These are phyloP conservation scores for Eurystomus glaucurus DNA, from an alignment of 2,797 vertebrate species.

Conservation along the genomic window DNA sequence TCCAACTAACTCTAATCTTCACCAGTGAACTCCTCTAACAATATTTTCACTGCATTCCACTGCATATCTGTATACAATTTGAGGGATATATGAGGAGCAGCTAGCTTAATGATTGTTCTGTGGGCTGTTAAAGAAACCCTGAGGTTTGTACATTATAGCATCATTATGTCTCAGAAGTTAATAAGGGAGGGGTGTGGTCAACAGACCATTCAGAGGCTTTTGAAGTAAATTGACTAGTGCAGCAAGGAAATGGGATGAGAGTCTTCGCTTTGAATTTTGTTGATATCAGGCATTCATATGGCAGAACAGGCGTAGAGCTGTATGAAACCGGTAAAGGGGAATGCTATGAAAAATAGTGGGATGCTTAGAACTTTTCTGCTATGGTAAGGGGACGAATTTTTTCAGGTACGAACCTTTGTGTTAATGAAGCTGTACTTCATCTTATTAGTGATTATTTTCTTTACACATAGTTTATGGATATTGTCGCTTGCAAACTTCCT, in stretches of 20 bases:
- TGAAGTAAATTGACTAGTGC: neutral
- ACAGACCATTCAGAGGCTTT: neutral
- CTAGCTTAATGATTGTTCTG: neutral
- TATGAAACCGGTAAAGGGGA: neutral
- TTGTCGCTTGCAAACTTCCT: neutral
- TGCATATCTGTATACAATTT: neutral
- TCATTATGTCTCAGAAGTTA: neutral
- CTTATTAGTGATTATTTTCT: neutral
- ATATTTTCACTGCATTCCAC: neutral
- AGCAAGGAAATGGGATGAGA: neutral
- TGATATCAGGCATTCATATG: rapidly evolving
- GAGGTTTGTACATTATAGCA: neutral
- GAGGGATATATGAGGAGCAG: neutral
- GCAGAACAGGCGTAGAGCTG: rapidly evolving
- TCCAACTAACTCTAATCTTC: neutral
- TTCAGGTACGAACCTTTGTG: neutral
- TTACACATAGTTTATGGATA: neutral
- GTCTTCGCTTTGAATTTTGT: neutral
- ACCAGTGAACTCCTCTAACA: neutral
- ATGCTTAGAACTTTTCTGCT: neutral
- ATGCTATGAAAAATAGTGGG: neutral
- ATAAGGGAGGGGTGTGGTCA: neutral
- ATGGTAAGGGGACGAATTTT: neutral
- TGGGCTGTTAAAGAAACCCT: neutral
- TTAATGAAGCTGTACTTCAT: neutral